Evolutionary conservation across 2,113 vertebrate species (phyloP).

Genomic region (Eidolon helvum): DNA sequence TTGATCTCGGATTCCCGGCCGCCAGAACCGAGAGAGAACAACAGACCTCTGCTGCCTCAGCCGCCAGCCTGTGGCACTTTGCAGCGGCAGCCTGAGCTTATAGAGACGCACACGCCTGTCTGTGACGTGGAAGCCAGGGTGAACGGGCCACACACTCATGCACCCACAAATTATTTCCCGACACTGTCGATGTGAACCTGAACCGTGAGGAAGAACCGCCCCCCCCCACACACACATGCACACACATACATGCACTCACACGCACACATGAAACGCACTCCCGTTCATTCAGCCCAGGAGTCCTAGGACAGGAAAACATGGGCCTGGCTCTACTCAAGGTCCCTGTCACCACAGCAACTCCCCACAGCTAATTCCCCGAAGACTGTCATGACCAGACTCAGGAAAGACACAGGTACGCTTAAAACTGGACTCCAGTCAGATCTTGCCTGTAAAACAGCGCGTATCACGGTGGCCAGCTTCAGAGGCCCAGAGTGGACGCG

Average conservation of each 20-base stretch:
- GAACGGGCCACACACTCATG: neutral
- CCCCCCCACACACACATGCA: neutral
- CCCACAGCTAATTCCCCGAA: neutral
- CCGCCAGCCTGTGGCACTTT: neutral
- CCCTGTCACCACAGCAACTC: neutral
- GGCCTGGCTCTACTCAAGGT: neutral
- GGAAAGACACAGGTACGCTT: neutral
- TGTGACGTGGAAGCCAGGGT: neutral
- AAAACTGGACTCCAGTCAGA: neutral
- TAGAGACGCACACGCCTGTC: fast-evolving
- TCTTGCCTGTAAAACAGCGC: neutral
- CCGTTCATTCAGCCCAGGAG: neutral
- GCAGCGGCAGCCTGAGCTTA: too few relatives aligned
- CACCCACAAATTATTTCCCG: too few relatives aligned
- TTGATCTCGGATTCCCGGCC: neutral
- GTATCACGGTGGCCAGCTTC: neutral
- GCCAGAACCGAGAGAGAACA: neutral
- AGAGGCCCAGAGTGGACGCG: too few relatives aligned
- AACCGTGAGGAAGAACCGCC: neutral
- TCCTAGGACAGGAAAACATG: neutral
- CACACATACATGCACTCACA: neutral
- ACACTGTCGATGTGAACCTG: neutral
- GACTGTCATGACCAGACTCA: neutral
- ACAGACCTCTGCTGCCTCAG: neutral
- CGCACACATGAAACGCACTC: neutral